Evolutionary conservation across 53 echinoderm and acorn worm genomes (phyloP).

Genomic region (Henricia sp.): DNA sequence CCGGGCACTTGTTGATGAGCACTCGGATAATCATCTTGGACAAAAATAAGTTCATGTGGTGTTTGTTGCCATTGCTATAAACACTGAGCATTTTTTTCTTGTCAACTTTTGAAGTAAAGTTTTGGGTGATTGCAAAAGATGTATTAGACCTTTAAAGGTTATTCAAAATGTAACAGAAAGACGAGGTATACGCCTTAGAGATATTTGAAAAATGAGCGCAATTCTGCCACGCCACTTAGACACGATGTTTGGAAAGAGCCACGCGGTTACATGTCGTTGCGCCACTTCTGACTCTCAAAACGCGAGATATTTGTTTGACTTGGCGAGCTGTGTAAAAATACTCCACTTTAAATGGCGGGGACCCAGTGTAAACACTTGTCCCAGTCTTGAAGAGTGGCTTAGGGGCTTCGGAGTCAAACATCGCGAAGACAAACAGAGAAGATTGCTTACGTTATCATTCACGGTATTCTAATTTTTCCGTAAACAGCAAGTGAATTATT

Average conservation of each 20-base stretch:
- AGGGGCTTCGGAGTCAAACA: background rate
- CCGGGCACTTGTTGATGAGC: no score
- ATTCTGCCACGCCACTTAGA: constrained; percentile 24
- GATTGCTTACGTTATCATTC: constrained; percentile 48
- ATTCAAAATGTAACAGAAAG: no score
- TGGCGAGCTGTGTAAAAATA: constrained; percentile 39
- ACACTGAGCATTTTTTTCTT: no score
- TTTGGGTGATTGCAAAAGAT: no score
- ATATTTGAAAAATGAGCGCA: constrained; percentile 20
- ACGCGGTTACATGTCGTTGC: background rate
- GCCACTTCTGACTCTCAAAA: constrained; percentile 15
- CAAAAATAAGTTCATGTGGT: no score
- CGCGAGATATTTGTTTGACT: constrained; percentile 48
- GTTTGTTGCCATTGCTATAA: no score
- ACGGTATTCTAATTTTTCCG: constrained; percentile 22
- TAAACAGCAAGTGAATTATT: constrained; percentile 53
- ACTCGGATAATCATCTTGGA: no score
- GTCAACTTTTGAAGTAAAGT: no score
- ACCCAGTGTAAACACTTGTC: constrained; percentile 29
- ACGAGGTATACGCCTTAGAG: no score
- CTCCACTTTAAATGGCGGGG: constrained; percentile 13
- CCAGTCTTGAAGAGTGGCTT: constrained; percentile 5
- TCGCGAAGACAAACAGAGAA: background rate
- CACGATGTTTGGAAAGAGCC: background rate
- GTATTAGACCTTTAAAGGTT: no score